Base-by-base conservation (phyloP, 2,888 invertebrate species). In the Sisyra terminalis region DNA sequence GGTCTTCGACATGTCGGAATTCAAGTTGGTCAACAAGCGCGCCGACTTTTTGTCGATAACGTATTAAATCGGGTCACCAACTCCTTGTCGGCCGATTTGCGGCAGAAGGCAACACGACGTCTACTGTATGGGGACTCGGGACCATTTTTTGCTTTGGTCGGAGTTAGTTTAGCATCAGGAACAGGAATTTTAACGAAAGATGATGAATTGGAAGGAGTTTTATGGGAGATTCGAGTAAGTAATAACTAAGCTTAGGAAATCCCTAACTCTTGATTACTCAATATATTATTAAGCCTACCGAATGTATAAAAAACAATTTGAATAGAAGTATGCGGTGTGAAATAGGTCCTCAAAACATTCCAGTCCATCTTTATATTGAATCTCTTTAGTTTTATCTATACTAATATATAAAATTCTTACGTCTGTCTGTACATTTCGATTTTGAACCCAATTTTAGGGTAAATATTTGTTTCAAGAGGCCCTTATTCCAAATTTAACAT, bases 181-280 rank as follows among this genome's bases (percentile, higher is more conserved):
- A 72, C 74, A 39, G 81, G 82, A 13, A 72, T 82, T 45, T 56
- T 85, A 17, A 81, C 80, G 1, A 78, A 78, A 54, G 78, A 83
- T 52, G 80, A 83, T 56, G 81, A 84, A 61, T 57, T 81, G 24
- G 83, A 84, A 61, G 78, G 78, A 34, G 71, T 84, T 31, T 84
- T 83, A 53, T 76, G 75, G 71, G 82, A 83, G 66, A 83, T 85
- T 47, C 64, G 81, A 46, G 80, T 75, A 63, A 57, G 57, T 55
- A 46, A 24, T 24, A n/a, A n/a, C n/a, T n/a, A n/a, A n/a, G n/a
- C n/a, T n/a, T n/a, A n/a, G n/a, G 24, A 24, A 24, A 24, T 5
- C 24, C 24, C 24, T 24, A 24, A 5, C 24, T 24, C 7, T 24
- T n/a, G n/a, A n/a, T n/a, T n/a, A n/a, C n/a, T n/a, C n/a, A n/a